Conservation (phyloP, 64 coral and sea anemone species). For the Actinia tenebrosa region DNA sequence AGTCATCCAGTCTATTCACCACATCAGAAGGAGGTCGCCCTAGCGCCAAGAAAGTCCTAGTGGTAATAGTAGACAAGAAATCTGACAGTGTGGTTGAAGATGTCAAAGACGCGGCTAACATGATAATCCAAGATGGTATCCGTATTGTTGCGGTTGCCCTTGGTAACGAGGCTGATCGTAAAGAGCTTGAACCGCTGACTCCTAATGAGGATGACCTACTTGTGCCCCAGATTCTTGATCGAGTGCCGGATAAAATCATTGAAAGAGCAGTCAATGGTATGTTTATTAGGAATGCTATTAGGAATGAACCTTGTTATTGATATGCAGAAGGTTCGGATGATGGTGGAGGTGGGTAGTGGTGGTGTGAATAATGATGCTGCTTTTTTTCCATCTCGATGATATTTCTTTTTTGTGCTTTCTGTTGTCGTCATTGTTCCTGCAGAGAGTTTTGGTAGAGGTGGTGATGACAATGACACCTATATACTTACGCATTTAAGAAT, state of each 20-base stretch:
- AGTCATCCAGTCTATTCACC: conserved; percentile 14
- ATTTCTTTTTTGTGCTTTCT: too few relatives aligned
- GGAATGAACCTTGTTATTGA: too few relatives aligned
- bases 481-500: too few relatives aligned
- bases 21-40: conserved; percentile 21
- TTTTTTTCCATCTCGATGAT: too few relatives aligned
- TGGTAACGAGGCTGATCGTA: conserved; percentile 32
- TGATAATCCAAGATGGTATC: conserved; percentile 36
- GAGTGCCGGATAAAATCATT: conserved; percentile 9
- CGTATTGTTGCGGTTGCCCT: conserved; percentile 46
- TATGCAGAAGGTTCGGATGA: background rate
- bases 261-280: conserved; percentile 19
- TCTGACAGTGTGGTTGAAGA: conserved; percentile 40
- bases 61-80: conserved; percentile 43
- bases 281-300: background rate
- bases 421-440: too few relatives aligned
- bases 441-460: too few relatives aligned
- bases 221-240: background rate
- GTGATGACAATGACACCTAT: too few relatives aligned
- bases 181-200: conserved; percentile 22
- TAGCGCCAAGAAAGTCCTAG: conserved; percentile 37
- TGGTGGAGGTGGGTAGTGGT: background rate
- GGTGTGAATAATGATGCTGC: too few relatives aligned
- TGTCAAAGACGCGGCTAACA: conserved; percentile 12
- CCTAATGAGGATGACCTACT: conserved; percentile 55